Conservation (phyloP, 1,140 invertebrate species). For the Dinothrombium tinctorium region DNA sequence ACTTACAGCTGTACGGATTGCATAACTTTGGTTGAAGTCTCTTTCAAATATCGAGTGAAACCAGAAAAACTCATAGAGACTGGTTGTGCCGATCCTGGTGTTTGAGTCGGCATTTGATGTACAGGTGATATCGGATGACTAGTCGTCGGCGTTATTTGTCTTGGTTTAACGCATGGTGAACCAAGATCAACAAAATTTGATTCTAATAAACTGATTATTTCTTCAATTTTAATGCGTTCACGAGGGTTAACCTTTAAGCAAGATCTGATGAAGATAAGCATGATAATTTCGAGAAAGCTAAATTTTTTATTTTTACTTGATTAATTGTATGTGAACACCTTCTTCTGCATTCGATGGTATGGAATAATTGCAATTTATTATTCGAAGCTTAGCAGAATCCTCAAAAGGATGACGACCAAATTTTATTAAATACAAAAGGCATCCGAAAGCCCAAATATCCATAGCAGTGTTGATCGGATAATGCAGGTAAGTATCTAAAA, state of each 20-base stretch:
- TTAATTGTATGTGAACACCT: conserved; percentile 42
- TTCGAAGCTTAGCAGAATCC: conserved; percentile 76
- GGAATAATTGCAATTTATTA: conserved; percentile 83
- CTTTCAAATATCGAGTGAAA: conserved; percentile 41
- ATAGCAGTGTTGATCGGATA: conserved; percentile 56
- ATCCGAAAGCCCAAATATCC: conserved; percentile 94
- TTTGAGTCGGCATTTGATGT: background rate
- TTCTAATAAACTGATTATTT: conserved; percentile 7
- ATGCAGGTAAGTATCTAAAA: conserved; percentile 94
- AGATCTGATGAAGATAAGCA: conserved; percentile 1
- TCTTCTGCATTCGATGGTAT: conserved; percentile 51
- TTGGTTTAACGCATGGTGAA: conserved; percentile 6
- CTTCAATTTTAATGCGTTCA: conserved; percentile 6
- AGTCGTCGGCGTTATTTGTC: background rate
- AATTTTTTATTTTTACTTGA: conserved; percentile 34
- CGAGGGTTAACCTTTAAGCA: conserved; percentile 12
- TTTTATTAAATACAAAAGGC: conserved; percentile 73
- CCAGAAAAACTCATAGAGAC: conserved; percentile 10
- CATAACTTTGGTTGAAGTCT: conserved; percentile 86
- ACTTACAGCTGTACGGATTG: conserved; percentile 78
- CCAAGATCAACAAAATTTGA: conserved; percentile 11
- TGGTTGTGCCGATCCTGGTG: conserved; percentile 6
- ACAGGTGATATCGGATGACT: background rate
- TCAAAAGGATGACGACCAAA: conserved; percentile 90
- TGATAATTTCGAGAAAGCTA: background rate